Percentiles rank a stretch among this genome's conserved stretches.
These are phyloP conservation scores for Gila orcuttii DNA, from an alignment of 2,113 vertebrate species.

Conservation along the genomic window DNA sequence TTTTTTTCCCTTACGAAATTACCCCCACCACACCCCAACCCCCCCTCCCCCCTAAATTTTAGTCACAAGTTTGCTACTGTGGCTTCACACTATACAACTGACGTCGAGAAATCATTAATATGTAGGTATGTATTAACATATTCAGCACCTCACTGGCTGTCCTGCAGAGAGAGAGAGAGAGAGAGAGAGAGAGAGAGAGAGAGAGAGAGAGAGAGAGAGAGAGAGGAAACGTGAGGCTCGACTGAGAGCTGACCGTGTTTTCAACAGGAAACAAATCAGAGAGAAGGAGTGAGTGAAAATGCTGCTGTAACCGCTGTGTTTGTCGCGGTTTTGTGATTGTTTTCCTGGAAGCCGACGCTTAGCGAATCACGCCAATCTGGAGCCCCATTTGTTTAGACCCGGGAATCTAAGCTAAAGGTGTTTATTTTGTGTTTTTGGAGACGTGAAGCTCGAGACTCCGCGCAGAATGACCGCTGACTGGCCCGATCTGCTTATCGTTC, in stretches of 20 bases:
- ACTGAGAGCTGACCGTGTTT: conserved; percentile 69
- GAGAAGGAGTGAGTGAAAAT: conserved; percentile 8
- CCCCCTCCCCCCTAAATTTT: no score
- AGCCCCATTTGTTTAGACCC: conserved; percentile 68
- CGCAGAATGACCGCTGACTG: conserved; percentile 48
- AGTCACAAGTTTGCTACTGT: background rate
- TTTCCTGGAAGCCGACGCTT: conserved; percentile 39
- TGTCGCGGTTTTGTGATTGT: conserved; percentile 28
- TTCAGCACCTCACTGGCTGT: conserved; percentile 69
- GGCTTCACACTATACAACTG: background rate
- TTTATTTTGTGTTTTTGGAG: conserved; percentile 65
- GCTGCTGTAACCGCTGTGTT: conserved; percentile 20
- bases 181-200: conserved; percentile 53
- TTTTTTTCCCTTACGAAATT: no score
- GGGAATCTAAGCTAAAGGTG: conserved; percentile 68
- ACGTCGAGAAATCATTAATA: conserved; percentile 55
- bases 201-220: conserved; percentile 52
- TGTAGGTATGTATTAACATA: conserved; percentile 54
- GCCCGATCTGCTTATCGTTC: conserved; percentile 32
- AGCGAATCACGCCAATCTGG: conserved; percentile 41
- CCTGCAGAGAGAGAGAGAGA: conserved; percentile 65
- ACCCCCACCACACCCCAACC: no score
- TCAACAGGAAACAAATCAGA: conserved; percentile 63
- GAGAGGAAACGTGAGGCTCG: conserved; percentile 65
- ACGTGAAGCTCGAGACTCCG: conserved; percentile 51